These are phyloP conservation scores for Melozone crissalis DNA, from an alignment of 2,113 vertebrate species.

Conservation along the genomic window DNA sequence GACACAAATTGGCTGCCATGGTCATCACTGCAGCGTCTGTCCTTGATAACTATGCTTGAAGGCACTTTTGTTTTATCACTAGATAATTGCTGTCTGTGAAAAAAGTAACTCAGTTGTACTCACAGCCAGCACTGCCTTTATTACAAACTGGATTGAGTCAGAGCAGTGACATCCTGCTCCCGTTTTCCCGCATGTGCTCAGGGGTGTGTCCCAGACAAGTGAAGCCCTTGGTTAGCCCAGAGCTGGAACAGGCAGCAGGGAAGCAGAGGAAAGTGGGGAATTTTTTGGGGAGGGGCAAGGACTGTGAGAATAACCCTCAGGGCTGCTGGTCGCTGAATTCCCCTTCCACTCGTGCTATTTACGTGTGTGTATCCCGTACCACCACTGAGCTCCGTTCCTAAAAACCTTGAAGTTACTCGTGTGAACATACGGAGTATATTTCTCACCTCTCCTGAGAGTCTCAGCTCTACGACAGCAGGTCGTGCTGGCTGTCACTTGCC, in stretches of 20 bases:
- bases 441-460: conserved; percentile 24
- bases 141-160: background rate
- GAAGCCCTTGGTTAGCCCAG: background rate
- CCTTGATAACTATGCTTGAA: background rate
- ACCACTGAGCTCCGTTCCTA: background rate
- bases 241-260: background rate
- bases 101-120: background rate
- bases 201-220: background rate
- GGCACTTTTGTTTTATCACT: background rate
- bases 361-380: accelerated
- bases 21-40: background rate
- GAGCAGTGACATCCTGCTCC: accelerated
- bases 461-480: background rate
- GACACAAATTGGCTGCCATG: background rate
- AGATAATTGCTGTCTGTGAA: background rate
- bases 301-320: background rate
- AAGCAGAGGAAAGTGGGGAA: background rate
- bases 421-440: background rate
- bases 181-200: accelerated
- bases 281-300: accelerated
- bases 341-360: background rate
- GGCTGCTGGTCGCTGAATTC: background rate
- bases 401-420: background rate
- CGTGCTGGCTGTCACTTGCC: conserved; percentile 27
- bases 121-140: background rate